Base-by-base conservation (phyloP, 2,797 vertebrate genomes). In the Macrochelys suwanniensis region DNA sequence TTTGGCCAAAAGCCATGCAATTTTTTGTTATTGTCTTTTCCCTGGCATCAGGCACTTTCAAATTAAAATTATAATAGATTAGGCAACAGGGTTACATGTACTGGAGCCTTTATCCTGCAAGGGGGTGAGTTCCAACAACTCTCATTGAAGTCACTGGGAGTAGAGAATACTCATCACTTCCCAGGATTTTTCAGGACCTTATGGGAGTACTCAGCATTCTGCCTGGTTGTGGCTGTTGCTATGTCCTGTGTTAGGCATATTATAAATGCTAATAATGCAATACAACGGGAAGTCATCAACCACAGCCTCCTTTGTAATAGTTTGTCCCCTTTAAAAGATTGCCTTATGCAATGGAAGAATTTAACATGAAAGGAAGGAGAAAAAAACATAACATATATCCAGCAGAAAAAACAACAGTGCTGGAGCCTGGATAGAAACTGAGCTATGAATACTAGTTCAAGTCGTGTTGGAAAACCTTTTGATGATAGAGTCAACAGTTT, bases 11-110 rank as follows among this genome's bases (percentile, higher is more conserved):
- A 21, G 5, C 31, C 80, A 51, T 49, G 5, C 6, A 25, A 50
- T 42, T 71, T 51, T 37, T 86, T 94, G 91, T 88, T 89, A 42
- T 80, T 65, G 7, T 37, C 11, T 78, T 86, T 82, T n/a, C 8
- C 42, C 53, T 84, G 33, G 51, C 90, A 81, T 54, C 45, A 76
- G 90, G 3, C 7, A 54, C 5, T 81, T 94, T 7, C 4, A 76
- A 12, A 37, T 61, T 92, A 79, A 47, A 90, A 90, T 85, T 92
- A 10, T 83, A 92, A 94, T 77, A 11, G 53, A 15, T 84, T 33
- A 68, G 56, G 57, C 71, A 84, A 78, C 4, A 85, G 80, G 50
- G 7, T 80, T 94, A 82, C 54, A 80, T 37, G 7, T 65, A 33
- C 25, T 80, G 31, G 5, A 0, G 1, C 28, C 21, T 71, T 87